Conservation (phyloP, 2,797 vertebrate genomes). For the Acrocephalus scirpaceus region DNA sequence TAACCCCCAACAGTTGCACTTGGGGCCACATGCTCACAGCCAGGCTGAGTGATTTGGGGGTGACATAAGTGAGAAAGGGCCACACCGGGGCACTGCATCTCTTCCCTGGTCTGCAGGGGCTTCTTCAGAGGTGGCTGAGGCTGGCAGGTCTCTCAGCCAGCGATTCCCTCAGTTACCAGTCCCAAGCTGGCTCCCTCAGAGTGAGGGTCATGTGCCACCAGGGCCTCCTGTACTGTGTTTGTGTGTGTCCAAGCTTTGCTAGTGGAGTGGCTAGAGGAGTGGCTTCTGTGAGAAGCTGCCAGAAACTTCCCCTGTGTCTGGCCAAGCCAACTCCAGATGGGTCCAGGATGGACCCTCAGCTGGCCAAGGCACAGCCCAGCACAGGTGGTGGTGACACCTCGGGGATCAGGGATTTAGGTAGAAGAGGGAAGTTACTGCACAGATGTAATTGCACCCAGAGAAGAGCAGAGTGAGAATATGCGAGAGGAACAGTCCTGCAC, state of each 20-base stretch:
- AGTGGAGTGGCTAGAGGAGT: no score
- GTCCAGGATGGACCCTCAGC: neutral
- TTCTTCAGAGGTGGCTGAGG: neutral
- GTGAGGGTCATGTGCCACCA: fast-evolving
- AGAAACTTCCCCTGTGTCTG: neutral
- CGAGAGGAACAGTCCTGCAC: neutral
- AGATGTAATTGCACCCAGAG: neutral
- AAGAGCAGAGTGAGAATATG: neutral
- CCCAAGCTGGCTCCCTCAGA: neutral
- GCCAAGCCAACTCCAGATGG: neutral
- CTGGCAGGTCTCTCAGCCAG: neutral
- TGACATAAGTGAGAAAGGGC: neutral
- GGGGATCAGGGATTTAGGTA: neutral
- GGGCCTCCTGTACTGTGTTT: neutral
- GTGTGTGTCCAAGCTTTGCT: neutral
- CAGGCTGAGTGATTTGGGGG: neutral
- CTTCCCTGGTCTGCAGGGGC: neutral
- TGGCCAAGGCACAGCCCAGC: neutral
- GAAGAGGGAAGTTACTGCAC: neutral
- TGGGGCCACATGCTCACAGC: neutral
- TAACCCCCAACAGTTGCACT: no score
- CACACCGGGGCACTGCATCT: fast-evolving
- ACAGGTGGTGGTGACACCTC: no score
- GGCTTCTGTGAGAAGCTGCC: neutral
- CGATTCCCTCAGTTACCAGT: neutral